Base-by-base conservation (phyloP, 2,888 invertebrate genomes). In the Julus scanicus region DNA sequence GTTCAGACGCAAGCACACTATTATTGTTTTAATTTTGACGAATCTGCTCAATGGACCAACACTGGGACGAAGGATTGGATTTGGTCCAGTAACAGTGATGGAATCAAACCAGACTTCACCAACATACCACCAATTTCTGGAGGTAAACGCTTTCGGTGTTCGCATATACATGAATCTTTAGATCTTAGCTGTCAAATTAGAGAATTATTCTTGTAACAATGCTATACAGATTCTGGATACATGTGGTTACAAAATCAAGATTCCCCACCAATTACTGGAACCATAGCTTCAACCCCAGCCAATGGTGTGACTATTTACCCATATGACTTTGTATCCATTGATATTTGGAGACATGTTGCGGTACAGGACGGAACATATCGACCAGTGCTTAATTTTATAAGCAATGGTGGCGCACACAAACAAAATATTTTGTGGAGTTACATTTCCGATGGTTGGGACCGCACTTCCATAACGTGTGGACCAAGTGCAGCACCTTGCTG, bases 391-490 rank as follows among this genome's bases (percentile, higher is more conserved):
- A 83, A 83, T n/a, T 83, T 83, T 83, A 13, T 83, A 8, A 83
- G 83, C 20, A 83, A 83, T 83, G 20, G 20, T n/a, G 83, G 83
- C 83, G 39, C 0, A 37, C 83, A 83, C 20, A 83, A 83, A 83
- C 83, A 83, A n/a, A 29, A 83, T 39, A 83, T 83, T n/a, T 83
- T 83, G 39, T 83, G 39, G 37, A 83, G 83, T 39, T 83, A 83
- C 39, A 39, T 8, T 39, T 15, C 83, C 9, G 39, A 83, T 39
- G 11, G 2, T 39, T 83, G 83, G 83, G 83, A 83, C 83, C 0
- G 1, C 39, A n/a, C 11, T 13, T 83, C 11, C n/a, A 0, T n/a
- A 39, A n/a, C 20, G 13, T 83, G 83, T 2, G 83, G 83, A 83
- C 17, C 83, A 29, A n/a, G 20, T 83, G 17, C 29, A 11, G 83